These are phyloP conservation scores for Mesembrinibis cayennensis DNA, from an alignment of 2,113 vertebrate genomes.

Conservation along the genomic window DNA sequence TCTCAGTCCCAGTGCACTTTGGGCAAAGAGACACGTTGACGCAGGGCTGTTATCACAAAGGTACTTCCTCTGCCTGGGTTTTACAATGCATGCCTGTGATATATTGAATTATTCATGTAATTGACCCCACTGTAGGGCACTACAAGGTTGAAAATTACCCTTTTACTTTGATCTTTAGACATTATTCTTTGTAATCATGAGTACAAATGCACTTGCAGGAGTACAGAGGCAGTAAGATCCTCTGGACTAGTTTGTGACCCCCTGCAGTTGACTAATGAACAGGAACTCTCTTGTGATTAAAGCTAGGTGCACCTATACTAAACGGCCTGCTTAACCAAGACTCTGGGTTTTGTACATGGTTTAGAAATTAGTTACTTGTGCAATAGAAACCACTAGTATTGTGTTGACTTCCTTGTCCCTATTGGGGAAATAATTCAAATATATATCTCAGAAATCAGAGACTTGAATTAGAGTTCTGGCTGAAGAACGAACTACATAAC, in stretches of 20 bases:
- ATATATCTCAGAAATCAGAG: neutral
- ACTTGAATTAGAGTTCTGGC: neutral
- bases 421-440: neutral
- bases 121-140: neutral
- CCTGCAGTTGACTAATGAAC: neutral
- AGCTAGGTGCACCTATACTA: neutral
- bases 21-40: neutral
- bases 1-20: neutral
- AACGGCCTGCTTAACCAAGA: neutral
- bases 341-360: neutral
- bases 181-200: neutral
- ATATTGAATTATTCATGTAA: constrained; percentile 18
- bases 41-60: neutral
- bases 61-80: constrained; percentile 31
- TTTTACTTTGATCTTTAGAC: constrained; percentile 12
- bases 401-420: neutral
- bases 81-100: constrained; percentile 20
- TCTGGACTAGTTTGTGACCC: neutral
- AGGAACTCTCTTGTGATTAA: neutral
- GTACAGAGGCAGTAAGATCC: neutral
- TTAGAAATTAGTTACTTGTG: neutral
- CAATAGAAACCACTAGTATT: neutral
- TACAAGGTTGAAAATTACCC: constrained; percentile 46
- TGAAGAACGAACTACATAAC: neutral
- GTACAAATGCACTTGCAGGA: neutral